Base-by-base conservation (phyloP, 2,113 vertebrate genomes). In the Xiphophorus hellerii region DNA sequence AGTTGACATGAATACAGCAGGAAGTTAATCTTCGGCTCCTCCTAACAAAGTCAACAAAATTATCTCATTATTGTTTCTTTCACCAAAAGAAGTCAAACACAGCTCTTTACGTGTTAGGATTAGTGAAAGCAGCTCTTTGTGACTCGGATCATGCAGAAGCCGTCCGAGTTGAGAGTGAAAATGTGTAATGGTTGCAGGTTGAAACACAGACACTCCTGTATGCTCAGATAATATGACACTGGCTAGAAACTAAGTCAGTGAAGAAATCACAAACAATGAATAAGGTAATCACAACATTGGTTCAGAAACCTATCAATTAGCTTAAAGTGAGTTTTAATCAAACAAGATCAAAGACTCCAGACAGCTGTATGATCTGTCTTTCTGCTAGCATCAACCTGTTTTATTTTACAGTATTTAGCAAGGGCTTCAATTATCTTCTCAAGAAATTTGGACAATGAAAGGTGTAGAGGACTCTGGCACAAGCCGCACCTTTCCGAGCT, bases 351-450 rank as follows among this genome's bases (percentile, higher is more conserved):
- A 22, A 54, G 6, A 54, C 17, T 54, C 51, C 29, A 1, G 2
- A 33, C 27, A 62, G 5, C 27, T 13, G 12, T 4, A 9, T 28
- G 61, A 27, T 33, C 73, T n/a, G 27, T 48, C 35, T 66, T 20
- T 37, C 58, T 75, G 62, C 54, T n/a, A 67, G 62, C 14, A 1
- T 27, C 73, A 31, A 0, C 31, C 27, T 74, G 71, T 80, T 90
- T 85, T 72, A 81, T 74, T 7, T 33, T 25, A 66, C 66, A 66
- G 68, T 74, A 6, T 30, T 27, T 67, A 37, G 15, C 61, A 3
- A n/a, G 10, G 1, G 44, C 69, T 86, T 33, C 80, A 76, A 83
- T 83, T 76, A 71, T 44, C 51, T 39, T 66, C 33, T 65, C 68
- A 14, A 17, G 62, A 1, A 3, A 58, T 67, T 66, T 76, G 31